Base-by-base conservation (phyloP, 2,888 invertebrate genomes). In the Lampropteryx suffumata region DNA sequence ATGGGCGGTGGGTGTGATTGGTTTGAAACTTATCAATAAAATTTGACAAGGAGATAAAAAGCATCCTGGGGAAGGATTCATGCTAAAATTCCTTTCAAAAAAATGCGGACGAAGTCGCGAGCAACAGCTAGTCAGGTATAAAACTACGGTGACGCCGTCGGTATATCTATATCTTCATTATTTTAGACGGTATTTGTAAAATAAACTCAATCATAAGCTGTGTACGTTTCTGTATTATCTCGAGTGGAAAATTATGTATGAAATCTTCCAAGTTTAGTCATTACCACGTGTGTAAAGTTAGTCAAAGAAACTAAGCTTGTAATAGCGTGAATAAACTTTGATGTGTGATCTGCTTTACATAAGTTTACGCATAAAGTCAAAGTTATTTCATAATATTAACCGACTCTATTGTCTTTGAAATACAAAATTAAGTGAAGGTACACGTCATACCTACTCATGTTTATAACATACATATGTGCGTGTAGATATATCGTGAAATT, bases 131-230 rank as follows among this genome's bases (percentile, higher is more conserved):
- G n/a, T n/a, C n/a, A n/a, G n/a, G 17, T 17, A 17, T 17, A 17
- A 17, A 17, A 17, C n/a, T 17, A 17, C 4, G 4, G 4, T 17
- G 4, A 17, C 17, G 4, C 17, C 17, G 17, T 3, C 4, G 4
- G 17, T 17, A 3, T 17, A 17, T 2, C n/a, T 17, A 3, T 17
- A 66, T 70, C 63, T 61, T 67, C 60, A 67, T 68, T 64, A 69
- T 68, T 70, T 70, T 62, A 60, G 42, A 42, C 48, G 33, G 43
- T 57, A 46, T 55, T 59, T 55, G 54, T 52, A 54, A 55, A 49
- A 51, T 57, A 54, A 52, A 57, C 54, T 50, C 39, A 27, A 55
- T 51, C 41, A 50, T 55, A 54, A 53, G 40, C 50, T 37, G 49
- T 50, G 59, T 52, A 36, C 44, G 39, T 53, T 34, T 61, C 56